Percentiles rank a stretch among this genome's conserved stretches.
Evolutionary conservation across 2,888 invertebrate species (phyloP).

Genomic region (Euphydryas editha): DNA sequence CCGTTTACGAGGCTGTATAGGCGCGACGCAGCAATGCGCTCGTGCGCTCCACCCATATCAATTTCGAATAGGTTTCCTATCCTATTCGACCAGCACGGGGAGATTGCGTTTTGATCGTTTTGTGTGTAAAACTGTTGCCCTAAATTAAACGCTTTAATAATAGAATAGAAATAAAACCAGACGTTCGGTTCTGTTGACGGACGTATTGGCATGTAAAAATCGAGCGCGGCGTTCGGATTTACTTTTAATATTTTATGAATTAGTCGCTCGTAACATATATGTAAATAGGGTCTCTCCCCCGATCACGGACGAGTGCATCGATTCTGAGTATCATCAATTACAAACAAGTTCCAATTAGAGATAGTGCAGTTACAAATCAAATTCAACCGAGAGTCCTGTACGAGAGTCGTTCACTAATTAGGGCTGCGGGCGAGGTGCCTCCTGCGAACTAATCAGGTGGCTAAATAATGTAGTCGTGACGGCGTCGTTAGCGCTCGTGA

Average conservation of each 20-base stretch:
- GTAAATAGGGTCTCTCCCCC: constrained; percentile 51
- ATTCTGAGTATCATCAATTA: constrained; percentile 67
- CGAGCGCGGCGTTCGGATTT: constrained; percentile 52
- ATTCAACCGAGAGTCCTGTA: constrained; percentile 66
- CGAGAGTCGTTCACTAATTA: constrained; percentile 73
- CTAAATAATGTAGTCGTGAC: constrained; percentile 82
- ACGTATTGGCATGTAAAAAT: constrained; percentile 54
- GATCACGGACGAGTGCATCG: constrained; percentile 51
- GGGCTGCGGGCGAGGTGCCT: constrained; percentile 71
- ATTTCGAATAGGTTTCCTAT: constrained; percentile 83
- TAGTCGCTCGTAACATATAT: constrained; percentile 59
- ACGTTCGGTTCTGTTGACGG: constrained; percentile 64
- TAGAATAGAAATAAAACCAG: constrained; percentile 77
- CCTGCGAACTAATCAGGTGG: constrained; percentile 81
- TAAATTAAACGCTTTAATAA: constrained; percentile 83
- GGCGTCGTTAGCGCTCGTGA: constrained; percentile 78
- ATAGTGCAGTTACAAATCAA: constrained; percentile 79
- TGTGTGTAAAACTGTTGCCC: constrained; percentile 80
- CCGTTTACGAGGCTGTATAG: constrained; percentile 79
- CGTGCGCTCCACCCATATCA: constrained; percentile 81
- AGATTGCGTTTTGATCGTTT: constrained; percentile 82
- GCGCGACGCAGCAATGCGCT: constrained; percentile 72
- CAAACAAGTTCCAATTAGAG: constrained; percentile 74
- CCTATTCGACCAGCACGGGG: constrained; percentile 72
- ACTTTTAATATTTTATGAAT: constrained; percentile 68